Evolutionary conservation across 2,797 vertebrate genomes (phyloP), one percentile per base, ranked within the genome.

Genomic region (Ctenopoma kingsleyae): DNA sequence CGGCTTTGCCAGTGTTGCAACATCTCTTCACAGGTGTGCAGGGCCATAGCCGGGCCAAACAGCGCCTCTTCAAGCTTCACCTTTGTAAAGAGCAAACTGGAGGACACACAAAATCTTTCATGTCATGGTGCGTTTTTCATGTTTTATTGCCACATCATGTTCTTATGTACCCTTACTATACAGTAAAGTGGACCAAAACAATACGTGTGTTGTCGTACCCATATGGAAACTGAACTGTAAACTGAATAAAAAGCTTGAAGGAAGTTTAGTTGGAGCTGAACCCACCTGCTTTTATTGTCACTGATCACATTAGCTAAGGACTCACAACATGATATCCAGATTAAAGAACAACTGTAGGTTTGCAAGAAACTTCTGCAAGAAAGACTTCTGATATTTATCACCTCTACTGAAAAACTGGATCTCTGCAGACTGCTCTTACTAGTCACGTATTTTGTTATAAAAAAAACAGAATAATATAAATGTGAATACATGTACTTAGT

Each of bases 1-100:
- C 92, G 90, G 58, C 88, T 95, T 85, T 98, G 97, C 98, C 98
- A 99, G 36, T 94, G 83, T 17, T 91, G 95, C 85, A 99, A 84
- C 98, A 99, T 98, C 50, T 96, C 95, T 50, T 95, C 94, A 78
- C 97, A 99, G 17, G 96, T 97, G 88, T 95, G 94, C 23, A 99
- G 94, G 38, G 97, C 97, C 52, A 92, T 93, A 71, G 95, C 93
- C 0, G 97, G 95, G 58, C 98, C 97, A 71, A 93, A 94, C 62
- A 97, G 89, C 2, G 89, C 84, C 87, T 96, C 95, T 77, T 98
- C 95, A 74, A 99, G 93, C 91, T 97, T 99, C 64, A 96, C 95
- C 91, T 98, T 99, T 54, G 97, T 98, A 88, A 99, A 97, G 81
- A 99, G 92, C 86, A 99, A 92, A 87, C 98, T 99, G 85, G 17